Base-by-base conservation (phyloP, 2,797 vertebrate genomes). In the Orientallactaga sibirica region DNA sequence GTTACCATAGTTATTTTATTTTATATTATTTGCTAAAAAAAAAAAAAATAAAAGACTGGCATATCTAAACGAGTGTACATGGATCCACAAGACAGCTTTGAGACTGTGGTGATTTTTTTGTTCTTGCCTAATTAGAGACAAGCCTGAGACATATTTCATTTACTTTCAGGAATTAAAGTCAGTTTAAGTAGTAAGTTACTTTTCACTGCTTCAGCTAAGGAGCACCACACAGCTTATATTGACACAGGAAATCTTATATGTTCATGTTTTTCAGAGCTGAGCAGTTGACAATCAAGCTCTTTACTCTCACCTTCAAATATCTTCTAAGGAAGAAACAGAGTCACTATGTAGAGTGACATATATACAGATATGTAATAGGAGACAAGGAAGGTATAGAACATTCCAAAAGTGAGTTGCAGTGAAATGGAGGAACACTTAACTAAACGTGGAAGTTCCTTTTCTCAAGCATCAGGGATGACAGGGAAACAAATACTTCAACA, bases 241-340 rank as follows among this genome's bases (percentile, higher is more conserved):
- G 33, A 77, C 76, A 70, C 10, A 48, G 20, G 4, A 88, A 24
- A 74, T 75, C 7, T 73, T 85, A 33, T 9, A 83, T 6, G 66
- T 80, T 43, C 6, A 25, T 33, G 41, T 58, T 55, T 15, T 19
- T 92, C 15, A 52, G 0, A 84, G 27, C 2, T 61, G 11, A 10
- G 0, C 3, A 33, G 88, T 90, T 86, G 27, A 58, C 29, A 78
- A 20, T 68, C 14, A 48, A 71, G 9, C 10, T 8, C 62, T 20
- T 62, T 41, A 55, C 9, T 62, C 70, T 84, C 24, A 64, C 5
- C 14, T 37, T 89, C 55, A 55, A 0, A 29, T 37, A 73, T 89
- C 55, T 76, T 92, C 20, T 71, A 86, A 87, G 24, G 25, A 84
- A 68, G 66, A 87, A 92, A 75, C 3, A 85, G 33, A 55, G 74